phyloP scores from a whole-genome alignment of 2,888 invertebrate species.

The Uloborus plumipes region DNA sequence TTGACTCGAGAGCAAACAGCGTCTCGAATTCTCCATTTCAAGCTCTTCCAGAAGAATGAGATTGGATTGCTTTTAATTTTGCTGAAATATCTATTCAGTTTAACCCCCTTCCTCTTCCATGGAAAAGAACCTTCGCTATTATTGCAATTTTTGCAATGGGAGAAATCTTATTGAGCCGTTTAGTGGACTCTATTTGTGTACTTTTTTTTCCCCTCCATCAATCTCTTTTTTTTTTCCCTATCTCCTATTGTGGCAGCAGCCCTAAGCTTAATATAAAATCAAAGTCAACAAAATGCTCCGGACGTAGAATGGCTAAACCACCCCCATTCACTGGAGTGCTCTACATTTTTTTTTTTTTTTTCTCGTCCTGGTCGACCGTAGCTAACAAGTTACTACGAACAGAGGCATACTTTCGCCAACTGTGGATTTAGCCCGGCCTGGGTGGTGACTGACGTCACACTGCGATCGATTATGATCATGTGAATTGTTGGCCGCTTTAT shows the following conservation, averaged over 20 bases:
- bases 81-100: no score
- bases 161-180: no score
- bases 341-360: not conserved
- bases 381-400: constrained; percentile 20
- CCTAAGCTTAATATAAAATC: constrained; percentile 22
- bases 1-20: no score
- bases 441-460: constrained; percentile 9
- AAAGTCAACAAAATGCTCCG: constrained; percentile 22
- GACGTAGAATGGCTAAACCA: not conserved
- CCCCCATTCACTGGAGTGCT: not conserved
- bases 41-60: no score
- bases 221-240: not conserved
- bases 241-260: constrained; percentile 5
- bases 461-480: not conserved
- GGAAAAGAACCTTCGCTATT: no score
- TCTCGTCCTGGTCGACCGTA: constrained; percentile 7
- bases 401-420: constrained; percentile 22
- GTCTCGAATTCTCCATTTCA: no score
- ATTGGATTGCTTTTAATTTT: no score
- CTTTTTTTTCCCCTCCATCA: not conserved
- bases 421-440: not conserved
- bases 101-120: no score
- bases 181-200: no score
- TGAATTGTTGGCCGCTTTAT: no score
- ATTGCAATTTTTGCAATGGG: no score